A percentile compares a stretch with the other conserved stretches of the same genome.
These are phyloP conservation scores for Anarrhichthys ocellatus DNA, from an alignment of 2,113 vertebrate genomes.

Conservation along the genomic window DNA sequence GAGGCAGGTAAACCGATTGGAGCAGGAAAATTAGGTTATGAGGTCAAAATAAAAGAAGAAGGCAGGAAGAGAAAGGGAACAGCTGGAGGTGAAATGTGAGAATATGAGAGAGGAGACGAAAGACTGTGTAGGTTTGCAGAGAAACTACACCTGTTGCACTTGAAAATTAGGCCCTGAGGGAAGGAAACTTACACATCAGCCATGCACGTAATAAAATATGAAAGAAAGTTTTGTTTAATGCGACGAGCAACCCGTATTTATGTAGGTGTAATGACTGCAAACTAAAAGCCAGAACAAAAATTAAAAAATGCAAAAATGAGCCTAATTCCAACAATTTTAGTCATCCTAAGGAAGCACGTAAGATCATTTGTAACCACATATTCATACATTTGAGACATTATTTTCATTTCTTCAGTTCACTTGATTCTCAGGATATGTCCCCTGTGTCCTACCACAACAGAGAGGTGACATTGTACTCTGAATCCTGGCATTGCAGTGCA, in stretches of 20 bases:
- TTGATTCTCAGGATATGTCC: not conserved
- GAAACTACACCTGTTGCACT: not conserved
- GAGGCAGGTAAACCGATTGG: slow-evolving; percentile 80
- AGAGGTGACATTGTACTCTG: slow-evolving; percentile 6
- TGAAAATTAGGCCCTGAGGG: too few relatives aligned
- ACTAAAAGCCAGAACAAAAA: not conserved
- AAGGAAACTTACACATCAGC: too few relatives aligned
- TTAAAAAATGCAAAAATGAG: not conserved
- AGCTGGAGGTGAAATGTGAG: slow-evolving; percentile 55
- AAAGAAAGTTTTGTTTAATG: not conserved
- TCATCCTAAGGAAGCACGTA: not conserved
- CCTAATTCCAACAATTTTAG: not conserved
- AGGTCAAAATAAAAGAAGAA: slow-evolving; percentile 73
- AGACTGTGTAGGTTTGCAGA: not conserved
- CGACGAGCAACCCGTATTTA: not conserved
- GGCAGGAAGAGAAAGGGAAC: slow-evolving; percentile 22
- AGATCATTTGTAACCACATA: not conserved
- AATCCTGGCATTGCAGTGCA: not conserved
- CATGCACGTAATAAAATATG: not conserved
- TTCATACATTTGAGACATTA: not conserved
- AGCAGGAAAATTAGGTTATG: slow-evolving; percentile 76
- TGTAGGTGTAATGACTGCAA: not conserved
- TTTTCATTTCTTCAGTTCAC: not conserved
- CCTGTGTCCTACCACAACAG: too few relatives aligned
- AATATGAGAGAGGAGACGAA: slow-evolving; percentile 6